Evolutionary conservation across 2,888 invertebrate genomes (phyloP), one percentile per base, ranked within the genome.

Genomic region (Cryptocephalus primarius): DNA sequence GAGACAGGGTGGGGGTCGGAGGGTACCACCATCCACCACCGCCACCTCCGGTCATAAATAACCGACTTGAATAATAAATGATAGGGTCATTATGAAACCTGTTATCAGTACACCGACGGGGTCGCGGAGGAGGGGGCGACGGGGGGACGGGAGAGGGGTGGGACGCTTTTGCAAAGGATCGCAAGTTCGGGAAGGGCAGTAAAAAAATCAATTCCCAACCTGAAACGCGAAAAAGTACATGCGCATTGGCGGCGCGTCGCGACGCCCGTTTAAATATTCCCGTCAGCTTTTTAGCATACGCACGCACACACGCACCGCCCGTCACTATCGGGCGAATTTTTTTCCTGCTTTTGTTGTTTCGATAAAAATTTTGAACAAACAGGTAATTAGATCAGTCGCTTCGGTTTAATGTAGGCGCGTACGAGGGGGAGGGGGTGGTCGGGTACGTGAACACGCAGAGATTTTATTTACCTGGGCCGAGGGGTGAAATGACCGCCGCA

Each of bases 101-200:
- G 63, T 61, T 63, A 61, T 63, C 63, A 57, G 58, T 56, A 55
- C 54, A 55, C 54, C 52, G 57, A 56, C 58, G 55, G 59, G 22
- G 22, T 22, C 22, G 22, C 2, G 22, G 22, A 22, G 6, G 22
- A 6, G 22, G 6, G 36, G n/a, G 36, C 3, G 36, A 2, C 3
- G 36, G 3, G 36, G 11, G 12, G n/a, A 6, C 3, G n/a, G 12
- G 11, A 6, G 3, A 6, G 11, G 12, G 11, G 12, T 11, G 11
- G 36, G n/a, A 4, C 11, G 36, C 57, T 59, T 63, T 61, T 61
- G 60, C 60, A 57, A 64, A 64, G 62, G 60, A 62, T 63, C 57
- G 62, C 62, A 60, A 59, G 61, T 64, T 62, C 55, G 60, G 61
- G 56, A 61, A 61, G 62, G 62, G 61, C 62, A 60, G 63, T 59